Base-by-base conservation (phyloP, 2,888 invertebrate genomes). In the Parnassius apollo region DNA sequence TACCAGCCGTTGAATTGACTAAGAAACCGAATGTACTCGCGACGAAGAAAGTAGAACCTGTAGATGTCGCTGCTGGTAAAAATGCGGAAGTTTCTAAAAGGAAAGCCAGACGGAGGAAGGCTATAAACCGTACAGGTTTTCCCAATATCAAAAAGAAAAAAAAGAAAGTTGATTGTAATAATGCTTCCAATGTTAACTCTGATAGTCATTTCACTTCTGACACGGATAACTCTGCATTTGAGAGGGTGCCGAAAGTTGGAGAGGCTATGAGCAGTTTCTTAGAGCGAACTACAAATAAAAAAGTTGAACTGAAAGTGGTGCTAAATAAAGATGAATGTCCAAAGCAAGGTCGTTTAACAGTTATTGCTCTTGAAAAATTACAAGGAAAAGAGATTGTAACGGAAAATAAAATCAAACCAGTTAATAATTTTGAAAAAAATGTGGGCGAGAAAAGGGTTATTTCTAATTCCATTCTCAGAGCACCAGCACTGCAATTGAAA, bases 51-150 rank as follows among this genome's bases (percentile, higher is more conserved):
- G 67, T 76, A 18, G 88, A 85, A 65, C 65, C 65, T 1, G 77
- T 66, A 60, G 82, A 85, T 63, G 68, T 75, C 1, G 75, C 68
- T 66, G 86, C 85, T 61, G 80, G 69, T 55, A 88, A 85, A 74
- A 68, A 75, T 35, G 64, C 61, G 35, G 87, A 88, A 7, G 60
- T 69, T 0, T 73, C 75, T 42, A 88, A 87, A 70, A 91, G 93
- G 66, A 93, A 92, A 75, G 80, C 93, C 2, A 93, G 94, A 73
- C 93, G 96, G 71, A 93, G 96, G 50, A 95, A 97, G 80, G 94
- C 96, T 22, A 95, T 96, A 51, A 97, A 97, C 78, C 93, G 96
- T 71, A 97, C 97, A 18, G 98, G 98, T 3, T 98, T 98, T 81
- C 98, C 98, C 0, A 96, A 94, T 25, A 90, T 96, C 13, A 96